These are phyloP conservation scores for Aphaenogaster floridana DNA, from an alignment of 1,140 invertebrate species.

Conservation along the genomic window DNA sequence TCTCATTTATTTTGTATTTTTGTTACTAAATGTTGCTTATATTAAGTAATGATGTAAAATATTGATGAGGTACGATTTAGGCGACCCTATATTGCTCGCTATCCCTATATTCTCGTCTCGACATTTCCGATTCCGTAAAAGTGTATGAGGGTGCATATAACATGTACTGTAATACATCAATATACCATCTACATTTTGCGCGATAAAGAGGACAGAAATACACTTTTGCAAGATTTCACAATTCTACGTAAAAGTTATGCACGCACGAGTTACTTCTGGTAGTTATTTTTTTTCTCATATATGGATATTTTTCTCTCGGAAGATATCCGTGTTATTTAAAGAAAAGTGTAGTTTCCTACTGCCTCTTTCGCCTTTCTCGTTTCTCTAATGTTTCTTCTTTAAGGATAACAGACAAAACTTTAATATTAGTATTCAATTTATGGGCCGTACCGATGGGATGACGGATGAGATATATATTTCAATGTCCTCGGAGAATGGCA, in stretches of 20 bases:
- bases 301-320: no score
- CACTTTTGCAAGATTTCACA: background rate
- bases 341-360: background rate
- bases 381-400: background rate
- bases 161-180: background rate
- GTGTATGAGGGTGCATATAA: no score
- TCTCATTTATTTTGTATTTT: no score
- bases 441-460: constrained; percentile 57
- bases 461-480: constrained; percentile 49
- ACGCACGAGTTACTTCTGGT: no score
- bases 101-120: no score
- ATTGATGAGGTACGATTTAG: no score
- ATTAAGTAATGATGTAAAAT: no score
- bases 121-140: no score
- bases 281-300: no score
- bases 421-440: constrained; percentile 67
- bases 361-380: background rate
- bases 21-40: no score
- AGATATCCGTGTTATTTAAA: no score
- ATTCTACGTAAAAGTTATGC: constrained; percentile 8
- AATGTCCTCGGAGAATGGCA: background rate
- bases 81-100: no score
- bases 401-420: constrained; percentile 23
- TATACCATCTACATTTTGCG: background rate
- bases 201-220: background rate